Evolutionary conservation across 2,113 vertebrate species (phyloP).

Genomic region (Epinephelus moara): DNA sequence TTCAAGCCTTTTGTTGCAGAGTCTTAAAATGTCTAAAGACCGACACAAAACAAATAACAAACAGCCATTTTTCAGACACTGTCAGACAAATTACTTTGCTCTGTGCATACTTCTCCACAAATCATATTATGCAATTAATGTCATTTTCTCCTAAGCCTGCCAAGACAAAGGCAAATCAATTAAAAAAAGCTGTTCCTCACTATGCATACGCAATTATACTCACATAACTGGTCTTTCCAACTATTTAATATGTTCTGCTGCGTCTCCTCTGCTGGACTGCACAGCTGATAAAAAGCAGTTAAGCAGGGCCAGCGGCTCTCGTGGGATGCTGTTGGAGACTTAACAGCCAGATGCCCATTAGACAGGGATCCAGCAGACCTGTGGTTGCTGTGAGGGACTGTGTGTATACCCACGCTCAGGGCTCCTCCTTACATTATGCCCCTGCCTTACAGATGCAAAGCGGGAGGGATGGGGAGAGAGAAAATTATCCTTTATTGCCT

Average conservation of each 20-base stretch:
- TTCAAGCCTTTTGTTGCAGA: neutral
- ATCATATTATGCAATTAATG: constrained; percentile 43
- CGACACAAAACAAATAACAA: constrained; percentile 11
- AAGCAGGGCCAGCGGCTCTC: constrained; percentile 44
- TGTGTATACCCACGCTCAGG: constrained; percentile 37
- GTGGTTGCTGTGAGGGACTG: constrained; percentile 27
- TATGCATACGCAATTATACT: constrained; percentile 51
- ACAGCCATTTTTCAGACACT: constrained; percentile 8
- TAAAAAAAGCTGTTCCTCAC: neutral
- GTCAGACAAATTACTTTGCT: constrained; percentile 26
- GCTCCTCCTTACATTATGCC: constrained; percentile 55
- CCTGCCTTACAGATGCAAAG: constrained; percentile 34
- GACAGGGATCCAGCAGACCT: constrained; percentile 53
- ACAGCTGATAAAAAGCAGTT: constrained; percentile 65
- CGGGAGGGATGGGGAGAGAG: constrained; percentile 43
- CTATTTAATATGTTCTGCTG: constrained; percentile 37
- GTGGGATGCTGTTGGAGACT: constrained; percentile 52
- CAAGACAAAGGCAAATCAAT: constrained; percentile 43
- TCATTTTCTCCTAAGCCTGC: constrained; percentile 21
- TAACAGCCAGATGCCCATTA: constrained; percentile 70
- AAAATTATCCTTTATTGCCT: constrained; percentile 71
- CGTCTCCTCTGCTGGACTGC: constrained; percentile 44
- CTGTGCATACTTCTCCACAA: constrained; percentile 30
- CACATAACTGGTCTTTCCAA: constrained; percentile 48
- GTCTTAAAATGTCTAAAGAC: neutral